Evolutionary conservation across 2,888 invertebrate genomes (phyloP).

Genomic region (Drosophila phalerata): DNA sequence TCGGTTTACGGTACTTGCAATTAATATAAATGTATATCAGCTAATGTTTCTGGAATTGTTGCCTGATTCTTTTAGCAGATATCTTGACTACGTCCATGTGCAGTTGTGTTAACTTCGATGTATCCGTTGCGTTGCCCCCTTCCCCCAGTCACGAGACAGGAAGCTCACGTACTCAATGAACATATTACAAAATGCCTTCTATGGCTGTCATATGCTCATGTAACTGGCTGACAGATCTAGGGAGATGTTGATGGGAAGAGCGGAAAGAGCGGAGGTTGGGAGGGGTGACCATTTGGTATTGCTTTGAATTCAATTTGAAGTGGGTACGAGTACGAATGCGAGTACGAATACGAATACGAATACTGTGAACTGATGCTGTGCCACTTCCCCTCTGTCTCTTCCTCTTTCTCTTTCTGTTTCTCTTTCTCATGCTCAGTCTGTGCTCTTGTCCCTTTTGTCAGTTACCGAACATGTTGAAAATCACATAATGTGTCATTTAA

Average conservation of each 20-base stretch:
- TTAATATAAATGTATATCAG: no score
- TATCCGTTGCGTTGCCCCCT: background rate
- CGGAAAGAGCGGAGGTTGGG: background rate
- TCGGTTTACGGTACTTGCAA: no score
- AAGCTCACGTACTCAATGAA: slow-evolving; percentile 79
- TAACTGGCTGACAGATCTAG: slow-evolving; percentile 71
- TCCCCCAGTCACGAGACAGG: slow-evolving; percentile 32
- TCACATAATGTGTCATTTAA: slow-evolving; percentile 85
- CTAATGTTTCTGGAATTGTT: no score
- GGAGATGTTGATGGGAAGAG: background rate
- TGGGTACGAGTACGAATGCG: no score
- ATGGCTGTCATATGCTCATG: slow-evolving; percentile 76
- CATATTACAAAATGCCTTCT: slow-evolving; percentile 82
- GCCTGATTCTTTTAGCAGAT: no score
- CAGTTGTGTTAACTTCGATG: slow-evolving; percentile 5
- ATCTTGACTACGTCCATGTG: slow-evolving; percentile 39
- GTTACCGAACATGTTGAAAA: slow-evolving; percentile 72
- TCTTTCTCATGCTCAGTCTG: background rate
- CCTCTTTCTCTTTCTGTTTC: background rate
- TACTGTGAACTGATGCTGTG: slow-evolving; percentile 37
- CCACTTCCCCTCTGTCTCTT: background rate
- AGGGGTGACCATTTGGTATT: slow-evolving; percentile 62
- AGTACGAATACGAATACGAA: slow-evolving; percentile 20
- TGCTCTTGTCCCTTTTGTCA: slow-evolving; percentile 30
- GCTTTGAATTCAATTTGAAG: slow-evolving; percentile 74